Conservation (phyloP, 2,797 vertebrate species). For the Acipenser oxyrinchus region DNA sequence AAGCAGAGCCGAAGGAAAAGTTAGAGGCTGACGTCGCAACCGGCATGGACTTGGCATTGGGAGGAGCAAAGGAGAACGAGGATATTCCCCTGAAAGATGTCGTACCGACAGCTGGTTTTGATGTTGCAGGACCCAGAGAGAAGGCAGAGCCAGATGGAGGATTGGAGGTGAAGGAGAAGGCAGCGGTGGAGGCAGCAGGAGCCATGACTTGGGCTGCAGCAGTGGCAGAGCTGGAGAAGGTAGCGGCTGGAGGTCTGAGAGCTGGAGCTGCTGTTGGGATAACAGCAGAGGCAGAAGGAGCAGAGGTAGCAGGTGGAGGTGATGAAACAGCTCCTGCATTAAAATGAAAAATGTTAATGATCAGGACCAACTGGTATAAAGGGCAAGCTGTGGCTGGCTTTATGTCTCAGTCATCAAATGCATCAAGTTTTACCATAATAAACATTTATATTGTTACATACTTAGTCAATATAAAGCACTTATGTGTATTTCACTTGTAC, state of each 20-base stretch:
- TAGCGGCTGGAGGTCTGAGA: slow-evolving; percentile 14
- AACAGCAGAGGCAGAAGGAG: slow-evolving; percentile 24
- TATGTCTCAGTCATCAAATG: too few relatives aligned
- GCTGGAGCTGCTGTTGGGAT: not conserved
- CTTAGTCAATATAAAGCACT: too few relatives aligned
- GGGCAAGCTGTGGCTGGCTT: too few relatives aligned
- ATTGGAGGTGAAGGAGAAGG: slow-evolving; percentile 23
- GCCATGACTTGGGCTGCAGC: slow-evolving; percentile 45
- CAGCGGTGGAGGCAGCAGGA: slow-evolving; percentile 27
- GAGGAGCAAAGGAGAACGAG: slow-evolving; percentile 38
- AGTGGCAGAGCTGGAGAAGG: slow-evolving; percentile 41
- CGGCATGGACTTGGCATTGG: slow-evolving; percentile 40
- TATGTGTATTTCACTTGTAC: too few relatives aligned
- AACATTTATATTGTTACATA: too few relatives aligned
- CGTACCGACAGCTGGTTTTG: slow-evolving; percentile 21
- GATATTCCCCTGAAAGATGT: not conserved
- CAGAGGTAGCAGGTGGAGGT: slow-evolving; percentile 26
- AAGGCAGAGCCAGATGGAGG: slow-evolving; percentile 29
- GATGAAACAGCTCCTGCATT: slow-evolving; percentile 16
- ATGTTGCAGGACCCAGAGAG: slow-evolving; percentile 19
- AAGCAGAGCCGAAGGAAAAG: slow-evolving; percentile 37
- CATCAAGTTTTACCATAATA: too few relatives aligned
- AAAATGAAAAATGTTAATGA: too few relatives aligned
- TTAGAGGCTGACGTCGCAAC: slow-evolving; percentile 20
- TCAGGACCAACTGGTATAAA: too few relatives aligned